These are phyloP conservation scores for Megalonaias nervosa DNA, from an alignment of 1,140 invertebrate species.

Conservation along the genomic window DNA sequence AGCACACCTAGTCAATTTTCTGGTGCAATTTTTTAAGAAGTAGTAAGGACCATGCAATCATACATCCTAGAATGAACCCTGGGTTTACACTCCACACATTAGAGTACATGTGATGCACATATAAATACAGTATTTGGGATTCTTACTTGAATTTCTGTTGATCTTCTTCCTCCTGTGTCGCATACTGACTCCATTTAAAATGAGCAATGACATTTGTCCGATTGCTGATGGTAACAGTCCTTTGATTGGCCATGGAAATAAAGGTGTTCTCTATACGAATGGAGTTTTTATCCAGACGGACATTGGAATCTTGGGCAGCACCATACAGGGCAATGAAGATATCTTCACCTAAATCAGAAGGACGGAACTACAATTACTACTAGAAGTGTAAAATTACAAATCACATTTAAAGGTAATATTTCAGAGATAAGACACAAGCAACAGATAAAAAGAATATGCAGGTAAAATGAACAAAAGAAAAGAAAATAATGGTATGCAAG, in stretches of 20 bases:
- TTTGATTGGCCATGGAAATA: slow-evolving; percentile 70
- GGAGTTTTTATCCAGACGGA: slow-evolving; percentile 70
- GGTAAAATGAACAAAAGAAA: too few species aligned
- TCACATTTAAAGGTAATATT: neutral
- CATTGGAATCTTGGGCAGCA: slow-evolving; percentile 67
- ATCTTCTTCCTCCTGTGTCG: slow-evolving; percentile 69
- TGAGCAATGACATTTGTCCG: slow-evolving; percentile 68
- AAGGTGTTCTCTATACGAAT: slow-evolving; percentile 70
- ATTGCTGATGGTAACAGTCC: slow-evolving; percentile 68
- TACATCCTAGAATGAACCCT: neutral
- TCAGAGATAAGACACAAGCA: too few species aligned
- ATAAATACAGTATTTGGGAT: slow-evolving; percentile 3
- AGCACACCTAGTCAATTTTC: too few species aligned
- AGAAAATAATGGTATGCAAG: too few species aligned
- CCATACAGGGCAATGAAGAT: slow-evolving; percentile 67
- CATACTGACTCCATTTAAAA: slow-evolving; percentile 70
- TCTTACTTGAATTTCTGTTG: slow-evolving; percentile 63
- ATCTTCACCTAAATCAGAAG: slow-evolving; percentile 60
- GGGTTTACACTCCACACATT: neutral
- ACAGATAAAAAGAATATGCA: too few species aligned
- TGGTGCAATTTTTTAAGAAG: too few species aligned
- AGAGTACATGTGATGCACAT: slow-evolving; percentile 7
- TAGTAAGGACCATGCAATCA: too few species aligned
- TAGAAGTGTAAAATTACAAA: too few species aligned
- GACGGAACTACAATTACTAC: too few species aligned